A percentile compares a stretch with the other conserved stretches of the same genome.
Evolutionary conservation across 2,888 invertebrate species (phyloP).

Genomic region (Dasysyrphus tricinctus): DNA sequence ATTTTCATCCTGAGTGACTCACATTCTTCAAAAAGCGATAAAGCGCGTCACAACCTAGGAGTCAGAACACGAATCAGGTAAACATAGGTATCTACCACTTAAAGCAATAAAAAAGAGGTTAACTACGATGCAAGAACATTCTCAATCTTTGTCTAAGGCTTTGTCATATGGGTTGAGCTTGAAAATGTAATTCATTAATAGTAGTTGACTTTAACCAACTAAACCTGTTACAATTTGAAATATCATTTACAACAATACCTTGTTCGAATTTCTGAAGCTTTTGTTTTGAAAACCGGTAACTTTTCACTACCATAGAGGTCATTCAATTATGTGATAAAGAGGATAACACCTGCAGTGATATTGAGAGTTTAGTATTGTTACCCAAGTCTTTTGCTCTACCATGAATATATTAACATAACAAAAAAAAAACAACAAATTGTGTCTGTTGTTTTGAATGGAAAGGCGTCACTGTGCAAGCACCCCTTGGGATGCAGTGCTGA

Average conservation of each 20-base stretch:
- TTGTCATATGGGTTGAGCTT: too few species aligned
- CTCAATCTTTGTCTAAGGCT: too few species aligned
- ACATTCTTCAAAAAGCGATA: too few species aligned
- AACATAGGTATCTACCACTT: too few species aligned
- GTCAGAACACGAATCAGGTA: too few species aligned
- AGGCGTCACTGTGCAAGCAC: constrained; percentile 34
- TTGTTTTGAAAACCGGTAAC: constrained; percentile 31
- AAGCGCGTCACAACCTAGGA: too few species aligned
- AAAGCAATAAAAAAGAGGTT: too few species aligned
- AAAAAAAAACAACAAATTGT: constrained; percentile 23
- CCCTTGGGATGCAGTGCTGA: constrained; percentile 13
- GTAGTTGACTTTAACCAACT: too few species aligned
- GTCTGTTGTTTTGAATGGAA: constrained; percentile 30
- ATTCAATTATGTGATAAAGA: constrained; percentile 69
- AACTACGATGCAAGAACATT: too few species aligned
- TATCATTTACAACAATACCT: not conserved
- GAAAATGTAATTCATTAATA: too few species aligned
- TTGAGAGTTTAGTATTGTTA: constrained; percentile 53
- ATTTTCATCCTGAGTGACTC: too few species aligned
- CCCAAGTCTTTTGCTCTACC: constrained; percentile 22
- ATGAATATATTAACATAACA: constrained; percentile 55
- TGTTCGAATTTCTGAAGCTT: not conserved
- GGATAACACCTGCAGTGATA: constrained; percentile 67
- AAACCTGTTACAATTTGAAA: too few species aligned
- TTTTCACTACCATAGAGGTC: constrained; percentile 43